Evolutionary conservation across 1,140 invertebrate species (phyloP).

Genomic region (Hycleus phaleratus): DNA sequence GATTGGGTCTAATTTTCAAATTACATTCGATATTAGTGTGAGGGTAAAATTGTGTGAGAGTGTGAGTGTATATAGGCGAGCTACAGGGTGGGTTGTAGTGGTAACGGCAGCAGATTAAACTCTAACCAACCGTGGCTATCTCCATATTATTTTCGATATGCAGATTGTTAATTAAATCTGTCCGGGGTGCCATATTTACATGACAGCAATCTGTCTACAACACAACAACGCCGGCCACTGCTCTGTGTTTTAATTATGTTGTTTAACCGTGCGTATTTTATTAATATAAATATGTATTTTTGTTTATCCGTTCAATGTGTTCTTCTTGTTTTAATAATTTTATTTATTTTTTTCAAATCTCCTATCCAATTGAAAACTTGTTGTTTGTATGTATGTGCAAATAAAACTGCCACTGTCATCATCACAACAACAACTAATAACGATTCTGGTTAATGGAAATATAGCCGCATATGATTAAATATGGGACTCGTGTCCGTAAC

Average conservation of each 20-base stretch:
- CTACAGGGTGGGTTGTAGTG: no score
- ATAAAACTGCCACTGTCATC: neutral
- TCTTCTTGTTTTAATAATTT: no score
- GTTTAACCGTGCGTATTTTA: slow-evolving; percentile 39
- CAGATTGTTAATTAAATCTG: slow-evolving; percentile 42
- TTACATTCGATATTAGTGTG: no score
- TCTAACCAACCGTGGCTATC: slow-evolving; percentile 37
- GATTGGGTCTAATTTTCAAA: no score
- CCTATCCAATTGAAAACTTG: no score
- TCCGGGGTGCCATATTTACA: slow-evolving; percentile 39
- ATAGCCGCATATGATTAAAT: no score
- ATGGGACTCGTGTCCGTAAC: no score
- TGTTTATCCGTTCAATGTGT: neutral
- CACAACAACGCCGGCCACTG: slow-evolving; percentile 28
- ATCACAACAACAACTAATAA: neutral
- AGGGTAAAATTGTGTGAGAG: no score
- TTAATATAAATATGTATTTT: slow-evolving; percentile 36
- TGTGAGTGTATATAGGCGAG: no score
- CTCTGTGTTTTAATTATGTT: slow-evolving; percentile 36
- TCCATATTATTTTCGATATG: slow-evolving; percentile 40
- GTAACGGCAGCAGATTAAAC: slow-evolving; percentile 1
- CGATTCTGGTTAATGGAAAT: no score
- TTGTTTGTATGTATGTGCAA: neutral
- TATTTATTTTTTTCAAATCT: no score
- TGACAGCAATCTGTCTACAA: slow-evolving; percentile 41